Evolutionary conservation across 2,113 vertebrate species (phyloP).

Genomic region (Pelusios castaneus): DNA sequence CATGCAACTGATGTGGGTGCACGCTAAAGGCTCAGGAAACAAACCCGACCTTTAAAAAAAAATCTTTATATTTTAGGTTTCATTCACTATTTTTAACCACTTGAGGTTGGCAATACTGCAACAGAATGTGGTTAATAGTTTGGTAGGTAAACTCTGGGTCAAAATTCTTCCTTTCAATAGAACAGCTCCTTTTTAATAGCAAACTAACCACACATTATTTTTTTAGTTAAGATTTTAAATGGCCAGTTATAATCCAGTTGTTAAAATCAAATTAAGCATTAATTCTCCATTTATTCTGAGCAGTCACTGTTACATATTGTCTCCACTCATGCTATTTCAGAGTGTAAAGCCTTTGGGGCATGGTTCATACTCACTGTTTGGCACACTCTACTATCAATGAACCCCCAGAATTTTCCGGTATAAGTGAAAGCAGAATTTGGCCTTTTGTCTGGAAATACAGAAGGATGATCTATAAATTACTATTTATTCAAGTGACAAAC

Average conservation of each 20-base stretch:
- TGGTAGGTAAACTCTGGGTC: not conserved
- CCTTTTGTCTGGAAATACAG: not conserved
- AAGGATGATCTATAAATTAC: not conserved
- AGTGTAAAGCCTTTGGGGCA: not conserved
- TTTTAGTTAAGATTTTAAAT: not conserved
- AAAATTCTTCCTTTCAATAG: not conserved
- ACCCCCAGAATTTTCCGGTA: fast-evolving
- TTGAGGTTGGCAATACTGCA: not conserved
- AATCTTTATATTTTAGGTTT: not conserved
- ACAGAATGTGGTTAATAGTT: not conserved
- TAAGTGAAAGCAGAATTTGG: not conserved
- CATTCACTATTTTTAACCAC: not conserved
- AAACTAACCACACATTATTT: not conserved
- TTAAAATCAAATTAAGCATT: not conserved
- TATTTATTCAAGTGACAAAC: not conserved
- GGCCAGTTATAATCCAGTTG: not conserved
- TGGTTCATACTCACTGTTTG: not conserved
- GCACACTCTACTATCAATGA: not conserved
- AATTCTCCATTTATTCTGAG: not conserved
- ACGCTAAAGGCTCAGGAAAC: fast-evolving
- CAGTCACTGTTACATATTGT: not conserved
- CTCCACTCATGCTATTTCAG: not conserved
- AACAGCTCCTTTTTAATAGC: not conserved
- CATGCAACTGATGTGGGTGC: fast-evolving
- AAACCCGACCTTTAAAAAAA: not conserved